phyloP scores from a whole-genome alignment of 2,888 invertebrate genomes.

The Auanema sp. region DNA sequence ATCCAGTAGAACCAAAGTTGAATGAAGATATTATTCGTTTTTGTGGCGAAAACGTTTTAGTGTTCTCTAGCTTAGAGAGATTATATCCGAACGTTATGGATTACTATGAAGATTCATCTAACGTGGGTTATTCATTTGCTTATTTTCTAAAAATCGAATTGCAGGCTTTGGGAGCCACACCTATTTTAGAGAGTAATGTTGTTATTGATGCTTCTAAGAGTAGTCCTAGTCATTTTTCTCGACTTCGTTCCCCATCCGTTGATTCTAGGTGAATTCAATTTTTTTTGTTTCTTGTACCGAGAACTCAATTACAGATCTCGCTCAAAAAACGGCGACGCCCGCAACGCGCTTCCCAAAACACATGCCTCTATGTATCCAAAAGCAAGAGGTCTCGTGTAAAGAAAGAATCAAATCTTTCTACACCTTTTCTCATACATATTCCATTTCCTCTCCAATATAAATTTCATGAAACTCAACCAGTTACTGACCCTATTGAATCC shows the following conservation, averaged over 20 bases:
- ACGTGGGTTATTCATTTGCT: constrained; percentile 5
- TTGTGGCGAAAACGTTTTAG: constrained; percentile 56
- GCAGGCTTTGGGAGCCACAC: not conserved
- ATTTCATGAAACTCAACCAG: constrained; percentile 2
- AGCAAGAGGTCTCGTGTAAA: constrained; percentile 37
- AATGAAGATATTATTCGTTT: constrained; percentile 56
- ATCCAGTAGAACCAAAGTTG: constrained; percentile 33
- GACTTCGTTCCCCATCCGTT: constrained; percentile 11
- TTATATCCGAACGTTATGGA: constrained; percentile 28
- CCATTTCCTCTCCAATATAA: constrained; percentile 10
- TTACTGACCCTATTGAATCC: constrained; percentile 11
- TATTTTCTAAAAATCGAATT: not conserved
- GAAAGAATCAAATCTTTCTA: constrained; percentile 13
- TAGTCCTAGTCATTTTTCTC: constrained; percentile 19
- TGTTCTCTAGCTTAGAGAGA: constrained; percentile 48
- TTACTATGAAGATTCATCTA: constrained; percentile 19
- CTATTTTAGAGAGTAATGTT: constrained; percentile 25
- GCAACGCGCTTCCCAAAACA: constrained; percentile 52
- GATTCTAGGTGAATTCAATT: constrained; percentile 1
- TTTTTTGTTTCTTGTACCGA: constrained; percentile 1
- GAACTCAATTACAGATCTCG: constrained; percentile 27
- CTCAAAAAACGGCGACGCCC: constrained; percentile 63
- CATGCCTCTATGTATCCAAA: constrained; percentile 31
- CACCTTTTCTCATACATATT: constrained; percentile 10
- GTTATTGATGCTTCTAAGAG: constrained; percentile 36